phyloP scores from a whole-genome alignment of 1,140 invertebrate genomes.

The Rhopalosiphum padi region DNA sequence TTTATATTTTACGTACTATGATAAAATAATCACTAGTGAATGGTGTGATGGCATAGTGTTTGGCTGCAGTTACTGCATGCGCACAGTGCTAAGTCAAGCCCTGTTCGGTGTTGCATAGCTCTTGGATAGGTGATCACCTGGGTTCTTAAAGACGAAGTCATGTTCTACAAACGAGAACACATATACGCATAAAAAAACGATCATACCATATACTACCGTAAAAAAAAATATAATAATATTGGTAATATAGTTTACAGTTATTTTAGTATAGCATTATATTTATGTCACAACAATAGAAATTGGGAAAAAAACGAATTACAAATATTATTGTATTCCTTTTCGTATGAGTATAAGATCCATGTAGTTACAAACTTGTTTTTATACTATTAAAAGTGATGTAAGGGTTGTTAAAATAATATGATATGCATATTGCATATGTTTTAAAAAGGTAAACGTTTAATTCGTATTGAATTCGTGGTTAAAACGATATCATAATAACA shows the following conservation, averaged over 20 bases:
- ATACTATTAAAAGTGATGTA: background rate
- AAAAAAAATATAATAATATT: background rate
- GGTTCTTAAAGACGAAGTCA: too few species aligned
- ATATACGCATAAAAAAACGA: too few species aligned
- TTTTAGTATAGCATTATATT: background rate
- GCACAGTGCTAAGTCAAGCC: too few species aligned
- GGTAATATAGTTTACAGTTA: background rate
- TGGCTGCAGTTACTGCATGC: too few species aligned
- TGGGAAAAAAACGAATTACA: background rate
- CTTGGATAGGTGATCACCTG: too few species aligned
- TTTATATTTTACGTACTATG: too few species aligned
- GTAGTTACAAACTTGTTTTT: background rate
- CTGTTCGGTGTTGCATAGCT: too few species aligned
- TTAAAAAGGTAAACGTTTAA: background rate
- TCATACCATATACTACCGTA: too few species aligned
- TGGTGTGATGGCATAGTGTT: too few species aligned
- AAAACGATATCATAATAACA: background rate
- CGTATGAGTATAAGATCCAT: background rate
- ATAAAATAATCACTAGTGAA: too few species aligned
- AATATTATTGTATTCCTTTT: background rate
- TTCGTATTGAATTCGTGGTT: background rate
- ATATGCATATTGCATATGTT: background rate
- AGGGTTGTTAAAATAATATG: conserved; percentile 5
- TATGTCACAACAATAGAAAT: background rate
- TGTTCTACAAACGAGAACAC: too few species aligned